Evolutionary conservation across 2,888 invertebrate genomes (phyloP).

Genomic region (Drosophila buzzatii): DNA sequence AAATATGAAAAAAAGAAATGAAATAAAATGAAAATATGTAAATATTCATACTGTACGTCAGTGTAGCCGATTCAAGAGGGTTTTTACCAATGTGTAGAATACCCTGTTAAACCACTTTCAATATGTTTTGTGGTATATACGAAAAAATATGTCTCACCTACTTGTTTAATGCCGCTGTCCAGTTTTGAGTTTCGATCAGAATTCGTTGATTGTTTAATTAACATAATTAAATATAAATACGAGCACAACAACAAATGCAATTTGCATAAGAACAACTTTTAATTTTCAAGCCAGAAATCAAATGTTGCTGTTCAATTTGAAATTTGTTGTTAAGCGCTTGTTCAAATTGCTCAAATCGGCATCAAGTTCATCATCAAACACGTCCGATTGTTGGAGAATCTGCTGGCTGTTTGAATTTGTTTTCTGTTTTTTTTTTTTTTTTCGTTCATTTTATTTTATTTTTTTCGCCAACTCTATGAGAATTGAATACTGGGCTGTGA

Average conservation of each 20-base stretch:
- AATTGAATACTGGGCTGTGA: constrained; percentile 1
- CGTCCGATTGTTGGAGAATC: constrained; percentile 50
- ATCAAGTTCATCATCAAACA: constrained; percentile 76
- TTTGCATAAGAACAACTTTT: constrained; percentile 79
- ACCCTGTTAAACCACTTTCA: background rate
- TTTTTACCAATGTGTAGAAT: background rate
- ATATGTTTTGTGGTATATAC: background rate
- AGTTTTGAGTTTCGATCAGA: constrained; percentile 42
- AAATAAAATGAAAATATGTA: no score
- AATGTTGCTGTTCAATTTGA: constrained; percentile 12
- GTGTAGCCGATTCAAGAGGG: no score
- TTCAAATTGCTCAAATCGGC: constrained; percentile 55
- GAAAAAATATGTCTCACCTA: background rate
- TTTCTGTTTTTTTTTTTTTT: background rate
- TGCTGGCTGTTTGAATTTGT: background rate
- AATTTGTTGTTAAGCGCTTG: constrained; percentile 26
- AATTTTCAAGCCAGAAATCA: constrained; percentile 28
- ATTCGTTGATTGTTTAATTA: constrained; percentile 56
- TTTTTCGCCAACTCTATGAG: background rate
- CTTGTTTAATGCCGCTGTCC: constrained; percentile 27
- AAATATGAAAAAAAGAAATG: no score
- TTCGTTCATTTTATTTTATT: no score
- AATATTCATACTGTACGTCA: no score
- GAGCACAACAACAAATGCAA: constrained; percentile 55
- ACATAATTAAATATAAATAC: constrained; percentile 75